Percentiles rank a stretch among this genome's conserved stretches.
Conservation (phyloP, 1,140 invertebrate genomes). For the Leguminivora glycinivorella region DNA sequence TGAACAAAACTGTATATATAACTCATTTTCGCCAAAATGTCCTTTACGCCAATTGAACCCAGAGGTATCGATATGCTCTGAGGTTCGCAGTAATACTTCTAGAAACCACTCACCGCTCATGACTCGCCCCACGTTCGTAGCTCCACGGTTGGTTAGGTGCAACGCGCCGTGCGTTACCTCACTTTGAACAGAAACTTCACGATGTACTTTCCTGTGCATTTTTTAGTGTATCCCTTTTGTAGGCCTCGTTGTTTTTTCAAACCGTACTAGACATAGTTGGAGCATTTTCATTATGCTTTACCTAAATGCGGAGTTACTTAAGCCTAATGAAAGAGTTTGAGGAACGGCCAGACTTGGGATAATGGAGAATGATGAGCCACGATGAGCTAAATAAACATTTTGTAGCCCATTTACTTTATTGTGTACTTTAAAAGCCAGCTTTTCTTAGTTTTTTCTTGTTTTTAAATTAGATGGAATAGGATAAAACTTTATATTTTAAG, state of each 20-base stretch:
- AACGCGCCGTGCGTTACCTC: constrained; percentile 74
- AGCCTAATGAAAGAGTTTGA: constrained; percentile 19
- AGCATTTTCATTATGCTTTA: constrained; percentile 17
- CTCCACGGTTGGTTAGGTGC: constrained; percentile 74
- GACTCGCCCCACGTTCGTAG: constrained; percentile 52
- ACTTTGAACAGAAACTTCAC: constrained; percentile 74
- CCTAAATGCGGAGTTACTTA: constrained; percentile 25
- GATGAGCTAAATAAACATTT: constrained; percentile 10
- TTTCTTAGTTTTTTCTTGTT: neutral
- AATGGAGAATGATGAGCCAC: neutral
- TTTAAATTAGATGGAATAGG: neutral
- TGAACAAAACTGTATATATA: too few relatives aligned
- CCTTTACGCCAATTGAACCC: too few relatives aligned
- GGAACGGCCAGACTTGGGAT: neutral
- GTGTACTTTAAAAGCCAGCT: neutral
- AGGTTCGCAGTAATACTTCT: too few relatives aligned
- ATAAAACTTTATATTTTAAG: neutral
- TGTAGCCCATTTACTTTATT: constrained; percentile 1
- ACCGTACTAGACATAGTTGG: constrained; percentile 43
- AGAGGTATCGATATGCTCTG: too few relatives aligned
- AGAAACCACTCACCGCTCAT: constrained; percentile 29
- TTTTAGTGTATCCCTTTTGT: constrained; percentile 76
- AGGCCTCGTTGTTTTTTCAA: constrained; percentile 69
- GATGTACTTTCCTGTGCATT: constrained; percentile 76
- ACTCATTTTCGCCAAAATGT: too few relatives aligned